Conservation (phyloP, 2,888 invertebrate genomes). For the Ophioninae sp. region DNA sequence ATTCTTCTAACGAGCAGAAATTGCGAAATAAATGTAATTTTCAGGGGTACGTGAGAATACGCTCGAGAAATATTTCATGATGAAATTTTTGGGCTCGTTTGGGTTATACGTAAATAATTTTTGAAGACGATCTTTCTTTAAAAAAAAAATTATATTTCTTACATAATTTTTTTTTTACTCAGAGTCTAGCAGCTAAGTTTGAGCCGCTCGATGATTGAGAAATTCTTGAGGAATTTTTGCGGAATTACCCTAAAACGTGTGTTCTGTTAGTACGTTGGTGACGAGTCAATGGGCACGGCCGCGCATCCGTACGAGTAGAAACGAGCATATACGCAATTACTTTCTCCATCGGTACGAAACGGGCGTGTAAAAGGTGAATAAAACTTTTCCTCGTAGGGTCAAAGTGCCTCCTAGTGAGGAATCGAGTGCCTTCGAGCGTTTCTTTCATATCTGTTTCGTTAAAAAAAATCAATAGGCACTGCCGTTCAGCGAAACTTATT, state of each 20-base stretch:
- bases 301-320: not conserved
- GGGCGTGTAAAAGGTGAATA: slow-evolving; percentile 34
- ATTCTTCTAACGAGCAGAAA: slow-evolving; percentile 1
- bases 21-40: not conserved
- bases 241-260: not conserved
- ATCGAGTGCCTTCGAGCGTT: not conserved
- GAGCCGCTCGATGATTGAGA: too few relatives aligned
- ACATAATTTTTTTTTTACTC: too few relatives aligned
- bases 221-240: not conserved
- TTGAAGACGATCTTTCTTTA: too few relatives aligned
- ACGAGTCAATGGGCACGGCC: not conserved
- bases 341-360: slow-evolving; percentile 47
- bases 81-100: not conserved
- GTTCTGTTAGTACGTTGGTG: not conserved
- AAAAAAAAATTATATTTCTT: too few relatives aligned
- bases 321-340: slow-evolving; percentile 47
- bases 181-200: too few relatives aligned
- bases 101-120: too few relatives aligned
- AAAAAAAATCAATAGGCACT: slow-evolving; percentile 22
- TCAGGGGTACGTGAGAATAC: not conserved
- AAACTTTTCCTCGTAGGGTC: slow-evolving; percentile 56
- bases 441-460: slow-evolving; percentile 21
- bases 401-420: slow-evolving; percentile 56
- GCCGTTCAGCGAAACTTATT: not conserved
- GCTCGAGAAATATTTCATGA: not conserved